Base-by-base conservation (phyloP, 2,888 invertebrate species). In the Thalpophila matura region DNA sequence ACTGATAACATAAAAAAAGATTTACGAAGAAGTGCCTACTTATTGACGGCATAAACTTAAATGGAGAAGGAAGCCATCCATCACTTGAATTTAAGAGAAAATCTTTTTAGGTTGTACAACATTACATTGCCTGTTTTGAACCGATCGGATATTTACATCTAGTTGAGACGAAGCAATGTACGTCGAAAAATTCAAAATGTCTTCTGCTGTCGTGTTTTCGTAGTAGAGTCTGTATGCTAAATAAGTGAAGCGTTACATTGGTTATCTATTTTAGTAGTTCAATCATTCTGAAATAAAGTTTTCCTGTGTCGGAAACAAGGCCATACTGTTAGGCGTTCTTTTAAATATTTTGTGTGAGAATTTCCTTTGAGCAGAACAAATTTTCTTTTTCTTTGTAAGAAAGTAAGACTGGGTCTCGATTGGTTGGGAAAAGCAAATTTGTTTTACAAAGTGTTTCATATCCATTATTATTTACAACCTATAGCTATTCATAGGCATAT, bases 171-270 rank as follows among this genome's bases (percentile, higher is more conserved):
- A 10, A 31, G 74, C 27, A 33, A 47, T 67, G 42, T 37, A 43
- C n/a, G 14, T 14, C 5, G 18, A 1, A 22, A 1, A 12, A n/a
- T 12, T 4, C 7, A 9, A 20, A 37, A 43, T 20, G n/a, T 27
- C 22, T 22, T 12, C n/a, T 16, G 7, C n/a, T n/a, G 31, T 24
- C 31, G 31, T 18, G 26, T 57, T 45, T 68, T 51, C 16, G 16
- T 37, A 37, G 69, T 69, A 60, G 4, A 29, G 46, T 33, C 35
- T 51, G 24, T 47, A 74, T 74, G 75, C 75, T 68, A 69, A 74
- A 67, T 67, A 67, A 67, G 61, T 74, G 69, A 68, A 50, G 75
- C 68, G 75, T 68, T 69, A 74, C 59, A 68, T 68, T 54, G 54
- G 57, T 54, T 51, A 56, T 74, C 74, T 59, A 74, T 67, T 67